Evolutionary conservation across 2,797 vertebrate species (phyloP).

Genomic region (Ibycter americanus): DNA sequence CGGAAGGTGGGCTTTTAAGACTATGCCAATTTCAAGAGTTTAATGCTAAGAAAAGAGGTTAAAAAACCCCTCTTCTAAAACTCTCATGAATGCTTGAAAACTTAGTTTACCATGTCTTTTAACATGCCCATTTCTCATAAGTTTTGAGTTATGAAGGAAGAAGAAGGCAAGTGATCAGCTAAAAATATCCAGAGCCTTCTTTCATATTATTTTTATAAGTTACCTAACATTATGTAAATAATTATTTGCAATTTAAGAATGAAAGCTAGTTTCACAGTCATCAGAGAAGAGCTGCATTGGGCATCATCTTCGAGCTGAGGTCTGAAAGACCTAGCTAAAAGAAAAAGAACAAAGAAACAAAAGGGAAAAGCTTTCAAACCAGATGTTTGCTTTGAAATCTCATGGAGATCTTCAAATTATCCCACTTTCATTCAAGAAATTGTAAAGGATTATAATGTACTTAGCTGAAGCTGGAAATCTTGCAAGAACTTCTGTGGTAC

Average conservation of each 20-base stretch:
- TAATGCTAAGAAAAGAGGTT: background rate
- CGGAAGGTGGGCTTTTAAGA: background rate
- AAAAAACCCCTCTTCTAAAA: background rate
- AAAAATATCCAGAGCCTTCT: background rate
- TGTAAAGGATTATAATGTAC: background rate
- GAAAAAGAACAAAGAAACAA: background rate
- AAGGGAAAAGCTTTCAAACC: background rate
- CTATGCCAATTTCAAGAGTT: background rate
- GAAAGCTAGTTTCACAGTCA: background rate
- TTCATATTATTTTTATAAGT: background rate
- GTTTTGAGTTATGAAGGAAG: background rate
- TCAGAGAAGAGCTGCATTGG: background rate
- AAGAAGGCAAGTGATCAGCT: background rate
- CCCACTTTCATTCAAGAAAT: background rate
- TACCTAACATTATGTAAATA: background rate
- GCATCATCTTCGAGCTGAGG: background rate
- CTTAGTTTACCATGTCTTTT: background rate
- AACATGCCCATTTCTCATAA: background rate
- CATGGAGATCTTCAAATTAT: background rate
- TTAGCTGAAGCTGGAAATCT: background rate
- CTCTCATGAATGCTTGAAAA: background rate
- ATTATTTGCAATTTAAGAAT: conserved; percentile 2
- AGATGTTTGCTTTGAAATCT: background rate
- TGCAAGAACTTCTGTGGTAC: background rate
- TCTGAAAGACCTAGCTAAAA: background rate